Evolutionary conservation across 2,888 invertebrate species (phyloP), one percentile per base, ranked within the genome.

Genomic region (Agrochola lota): DNA sequence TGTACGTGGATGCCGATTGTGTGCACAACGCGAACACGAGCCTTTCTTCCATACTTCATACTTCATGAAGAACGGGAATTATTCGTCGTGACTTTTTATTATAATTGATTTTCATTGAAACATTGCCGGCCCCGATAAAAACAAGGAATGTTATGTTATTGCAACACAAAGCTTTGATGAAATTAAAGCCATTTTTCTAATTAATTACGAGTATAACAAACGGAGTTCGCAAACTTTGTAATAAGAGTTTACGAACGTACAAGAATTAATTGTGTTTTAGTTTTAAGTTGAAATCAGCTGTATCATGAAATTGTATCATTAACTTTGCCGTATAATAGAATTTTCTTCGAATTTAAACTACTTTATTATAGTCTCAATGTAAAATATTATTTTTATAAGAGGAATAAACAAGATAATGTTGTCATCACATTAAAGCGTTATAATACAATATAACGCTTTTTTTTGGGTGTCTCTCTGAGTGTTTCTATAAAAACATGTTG

Each of bases 61-160:
- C 64, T 71, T 57, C n/a, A 68, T 35, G 17, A 72, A 26, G 35
- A 55, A 57, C 20, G 6, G 8, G 11, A 30, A 15, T 46, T 23
- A 62, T 73, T 52, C 9, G 8, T 52, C 20, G 66, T 26, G 17
- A 57, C 67, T 66, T 84, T 71, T 63, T 74, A 77, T 46, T 63
- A 67, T 74, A 80, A 84, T 67, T 80, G 71, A 52, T 60, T 81
- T 67, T 52, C 26, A 67, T 72, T 66, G 43, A 46, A 69, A 71
- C 52, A 20, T 59, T 26, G 20, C 46, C 55, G 43, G 30, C 20
- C 4, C 46, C 68, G 23, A 73, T 40, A 46, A 55, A 75, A 67
- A 52, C n/a, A 57, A 20, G n/a, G 7, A 64, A 57, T 43, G 26
- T 67, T 49, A 49, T 64, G 35, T 60, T 70, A 52, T 74, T 69